Conservation (phyloP, 2,797 vertebrate species). For the Lagorchestes hirsutus region DNA sequence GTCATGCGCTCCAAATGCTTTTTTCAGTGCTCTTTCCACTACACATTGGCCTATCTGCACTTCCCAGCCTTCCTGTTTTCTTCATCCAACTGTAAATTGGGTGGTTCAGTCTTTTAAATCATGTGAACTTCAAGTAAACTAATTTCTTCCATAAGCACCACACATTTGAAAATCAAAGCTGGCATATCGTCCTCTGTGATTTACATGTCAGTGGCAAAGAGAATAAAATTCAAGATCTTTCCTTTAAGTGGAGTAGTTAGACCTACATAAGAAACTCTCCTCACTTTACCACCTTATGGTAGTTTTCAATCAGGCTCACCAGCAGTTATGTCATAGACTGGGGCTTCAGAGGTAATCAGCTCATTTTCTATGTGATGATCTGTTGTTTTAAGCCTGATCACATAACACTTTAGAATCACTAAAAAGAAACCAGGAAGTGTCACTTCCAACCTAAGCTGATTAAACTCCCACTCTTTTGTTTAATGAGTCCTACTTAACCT, state of each 20-base stretch:
- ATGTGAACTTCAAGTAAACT: constrained; percentile 45
- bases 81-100: constrained; percentile 25
- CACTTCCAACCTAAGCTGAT: not conserved
- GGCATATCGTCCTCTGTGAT: constrained; percentile 7
- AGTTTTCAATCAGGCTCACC: not conserved
- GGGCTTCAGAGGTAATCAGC: not conserved
- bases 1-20: not conserved
- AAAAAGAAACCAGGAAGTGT: not conserved
- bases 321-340: not conserved
- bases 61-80: not conserved
- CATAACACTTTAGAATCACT: not conserved
- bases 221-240: constrained; percentile 49
- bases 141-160: constrained; percentile 49
- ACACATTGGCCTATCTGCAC: not conserved
- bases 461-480: constrained; percentile 25
- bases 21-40: not conserved
- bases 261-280: constrained; percentile 6
- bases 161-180: constrained; percentile 51
- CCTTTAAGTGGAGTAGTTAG: constrained; percentile 25
- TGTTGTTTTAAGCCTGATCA: not conserved
- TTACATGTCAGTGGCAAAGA: constrained; percentile 35
- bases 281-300: not conserved
- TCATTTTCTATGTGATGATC: not conserved
- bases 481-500: constrained; percentile 21
- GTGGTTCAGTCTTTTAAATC: not conserved